A percentile compares a stretch with the other conserved stretches of the same genome.
phyloP scores from a whole-genome alignment of 2,113 vertebrate species.

The Crotalus horridus region DNA sequence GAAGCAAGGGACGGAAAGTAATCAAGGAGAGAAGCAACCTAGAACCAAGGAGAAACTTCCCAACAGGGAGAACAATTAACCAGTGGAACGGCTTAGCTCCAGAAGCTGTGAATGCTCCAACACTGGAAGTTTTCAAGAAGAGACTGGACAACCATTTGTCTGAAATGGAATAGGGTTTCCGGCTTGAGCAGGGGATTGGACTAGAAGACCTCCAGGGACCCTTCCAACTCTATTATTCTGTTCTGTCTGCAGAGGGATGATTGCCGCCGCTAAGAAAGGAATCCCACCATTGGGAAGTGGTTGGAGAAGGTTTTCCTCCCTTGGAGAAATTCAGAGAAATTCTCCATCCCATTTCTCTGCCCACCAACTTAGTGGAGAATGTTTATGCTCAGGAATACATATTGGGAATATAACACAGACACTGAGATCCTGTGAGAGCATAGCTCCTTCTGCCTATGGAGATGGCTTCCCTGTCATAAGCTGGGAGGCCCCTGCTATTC shows the following conservation, averaged over 20 bases:
- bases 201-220: too few species aligned
- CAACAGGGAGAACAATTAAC: too few species aligned
- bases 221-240: too few species aligned
- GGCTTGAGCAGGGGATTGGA: too few species aligned
- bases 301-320: background rate
- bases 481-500: background rate
- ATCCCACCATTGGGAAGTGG: background rate
- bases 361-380: background rate
- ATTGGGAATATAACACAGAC: constrained; percentile 26
- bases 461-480: constrained; percentile 34
- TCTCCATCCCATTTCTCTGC: background rate
- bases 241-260: background rate
- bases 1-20: too few species aligned
- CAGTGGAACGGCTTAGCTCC: too few species aligned
- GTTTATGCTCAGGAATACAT: background rate
- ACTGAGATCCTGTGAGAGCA: constrained; percentile 35
- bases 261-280: background rate
- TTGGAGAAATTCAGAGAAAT: background rate
- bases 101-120: too few species aligned
- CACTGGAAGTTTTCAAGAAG: too few species aligned
- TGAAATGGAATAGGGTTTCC: too few species aligned
- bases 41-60: too few species aligned
- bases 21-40: too few species aligned
- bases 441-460: constrained; percentile 27
- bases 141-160: too few species aligned